Percentiles rank a stretch among this genome's conserved stretches.
Evolutionary conservation across 92 coral and sea anemone species (phyloP).

Genomic region (Parazoanthus darwini): DNA sequence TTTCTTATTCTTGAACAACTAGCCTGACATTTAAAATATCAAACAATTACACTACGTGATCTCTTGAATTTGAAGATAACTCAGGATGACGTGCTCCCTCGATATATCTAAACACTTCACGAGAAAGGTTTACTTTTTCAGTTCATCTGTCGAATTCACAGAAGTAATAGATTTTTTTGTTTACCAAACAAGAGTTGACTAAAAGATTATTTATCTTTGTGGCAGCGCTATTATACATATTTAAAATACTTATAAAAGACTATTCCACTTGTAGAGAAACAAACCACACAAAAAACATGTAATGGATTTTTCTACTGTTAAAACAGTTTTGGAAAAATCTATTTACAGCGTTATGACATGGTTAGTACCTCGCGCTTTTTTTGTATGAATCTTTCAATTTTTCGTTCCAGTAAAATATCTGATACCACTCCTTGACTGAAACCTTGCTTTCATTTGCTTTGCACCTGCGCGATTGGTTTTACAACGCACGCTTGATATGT

Average conservation of each 20-base stretch:
- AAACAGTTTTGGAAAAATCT: neutral
- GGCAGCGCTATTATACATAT: neutral
- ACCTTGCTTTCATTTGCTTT: neutral
- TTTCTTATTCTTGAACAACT: neutral
- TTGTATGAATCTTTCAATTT: neutral
- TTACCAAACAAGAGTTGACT: neutral
- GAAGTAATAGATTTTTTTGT: neutral
- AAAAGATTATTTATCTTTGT: neutral
- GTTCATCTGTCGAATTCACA: constrained; percentile 30
- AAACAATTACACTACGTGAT: neutral
- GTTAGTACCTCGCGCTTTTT: neutral
- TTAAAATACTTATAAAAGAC: neutral
- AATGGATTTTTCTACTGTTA: neutral
- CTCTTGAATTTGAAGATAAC: neutral
- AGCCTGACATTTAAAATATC: constrained; percentile 1
- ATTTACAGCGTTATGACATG: neutral
- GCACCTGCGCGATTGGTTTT: neutral
- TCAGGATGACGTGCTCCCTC: neutral
- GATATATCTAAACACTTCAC: constrained; percentile 1
- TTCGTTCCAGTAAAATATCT: neutral
- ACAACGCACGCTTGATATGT: neutral
- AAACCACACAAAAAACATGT: neutral
- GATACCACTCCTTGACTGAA: neutral
- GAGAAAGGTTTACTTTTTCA: neutral
- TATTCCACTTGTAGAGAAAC: neutral